phyloP scores from a whole-genome alignment of 2,888 invertebrate species.

The Phortica magna region DNA sequence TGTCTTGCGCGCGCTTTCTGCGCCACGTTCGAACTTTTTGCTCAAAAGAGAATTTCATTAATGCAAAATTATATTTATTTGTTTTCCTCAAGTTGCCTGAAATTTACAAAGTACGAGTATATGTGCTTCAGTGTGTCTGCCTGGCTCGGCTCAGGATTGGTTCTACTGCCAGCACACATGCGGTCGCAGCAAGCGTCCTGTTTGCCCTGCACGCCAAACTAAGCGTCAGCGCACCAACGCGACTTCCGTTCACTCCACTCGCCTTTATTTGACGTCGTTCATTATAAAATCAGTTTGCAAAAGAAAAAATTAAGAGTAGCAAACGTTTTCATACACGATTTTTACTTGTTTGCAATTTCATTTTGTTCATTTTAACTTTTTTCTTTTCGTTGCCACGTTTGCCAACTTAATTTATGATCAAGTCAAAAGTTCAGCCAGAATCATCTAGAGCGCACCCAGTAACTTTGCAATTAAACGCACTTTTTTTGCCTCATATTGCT shows the following conservation, averaged over 20 bases:
- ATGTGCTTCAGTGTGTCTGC: background rate
- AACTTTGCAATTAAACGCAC: slow-evolving; percentile 69
- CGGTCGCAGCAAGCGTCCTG: slow-evolving; percentile 1
- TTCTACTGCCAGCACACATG: slow-evolving; percentile 18
- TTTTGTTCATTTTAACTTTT: slow-evolving; percentile 7
- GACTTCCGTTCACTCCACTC: background rate
- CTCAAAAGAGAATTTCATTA: slow-evolving; percentile 71
- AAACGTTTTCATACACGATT: background rate
- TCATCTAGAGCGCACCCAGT: slow-evolving; percentile 58
- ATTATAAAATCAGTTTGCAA: slow-evolving; percentile 31
- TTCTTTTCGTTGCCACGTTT: slow-evolving; percentile 13
- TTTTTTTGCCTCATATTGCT: slow-evolving; percentile 45
- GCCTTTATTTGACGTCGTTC: slow-evolving; percentile 8
- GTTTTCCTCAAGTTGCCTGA: slow-evolving; percentile 45
- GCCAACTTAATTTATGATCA: slow-evolving; percentile 62
- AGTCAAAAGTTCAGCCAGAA: slow-evolving; percentile 57
- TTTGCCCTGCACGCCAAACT: slow-evolving; percentile 17
- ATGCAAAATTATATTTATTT: slow-evolving; percentile 68
- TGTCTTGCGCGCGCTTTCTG: slow-evolving; percentile 15
- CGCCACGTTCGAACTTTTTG: slow-evolving; percentile 57
- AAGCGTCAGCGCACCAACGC: background rate
- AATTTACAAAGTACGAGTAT: slow-evolving; percentile 10
- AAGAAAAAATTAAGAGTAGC: slow-evolving; percentile 12
- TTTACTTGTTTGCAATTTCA: background rate
- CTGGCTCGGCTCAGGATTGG: background rate